Evolutionary conservation across 2,888 invertebrate genomes (phyloP), one percentile per base, ranked within the genome.

Genomic region (Clunio marinus): DNA sequence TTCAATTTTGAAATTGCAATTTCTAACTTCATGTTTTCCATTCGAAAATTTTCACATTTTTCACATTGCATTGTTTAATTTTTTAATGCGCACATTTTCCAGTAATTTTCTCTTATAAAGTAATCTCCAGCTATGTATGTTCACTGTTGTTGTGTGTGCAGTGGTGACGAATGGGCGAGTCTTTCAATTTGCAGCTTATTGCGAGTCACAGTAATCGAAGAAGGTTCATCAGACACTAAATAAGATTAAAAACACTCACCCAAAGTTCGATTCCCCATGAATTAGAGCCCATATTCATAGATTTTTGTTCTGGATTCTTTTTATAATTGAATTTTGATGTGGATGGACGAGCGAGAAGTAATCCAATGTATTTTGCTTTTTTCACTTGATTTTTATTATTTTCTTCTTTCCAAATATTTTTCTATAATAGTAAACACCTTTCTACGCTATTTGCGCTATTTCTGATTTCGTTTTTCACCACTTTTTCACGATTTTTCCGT

Each of bases 191-290:
- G 5, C 32, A 8, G 32, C n/a, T n/a, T 10, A 10, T 32, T 10
- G 32, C 10, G 5, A 32, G 32, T 10, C 32, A 32, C 32, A 8
- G 5, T 10, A n/a, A n/a, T n/a, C n/a, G n/a, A n/a, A 32, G 32
- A 32, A 8, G 32, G 10, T 5, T 32, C 32, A 32, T 5, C 5
- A 32, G 32, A 32, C 32, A 8, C 32, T 5, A 8, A 32, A 32
- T 32, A 32, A 10, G 10, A 10, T 32, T 32, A 8, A 10, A 32
- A 10, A 32, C 5, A 32, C 45, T 45, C 15, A 45, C 45, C 45
- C 45, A 45, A n/a, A 45, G 15, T 15, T 45, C 45, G 45, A 45
- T 45, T 45, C 45, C 45, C 45, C 45, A 45, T 10, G 45, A 45
- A 15, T 45, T 45, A 13, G 45, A 45, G 13, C 45, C 45, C 45